Evolutionary conservation across 2,113 vertebrate species (phyloP).

Genomic region (Crypturellus undulatus): DNA sequence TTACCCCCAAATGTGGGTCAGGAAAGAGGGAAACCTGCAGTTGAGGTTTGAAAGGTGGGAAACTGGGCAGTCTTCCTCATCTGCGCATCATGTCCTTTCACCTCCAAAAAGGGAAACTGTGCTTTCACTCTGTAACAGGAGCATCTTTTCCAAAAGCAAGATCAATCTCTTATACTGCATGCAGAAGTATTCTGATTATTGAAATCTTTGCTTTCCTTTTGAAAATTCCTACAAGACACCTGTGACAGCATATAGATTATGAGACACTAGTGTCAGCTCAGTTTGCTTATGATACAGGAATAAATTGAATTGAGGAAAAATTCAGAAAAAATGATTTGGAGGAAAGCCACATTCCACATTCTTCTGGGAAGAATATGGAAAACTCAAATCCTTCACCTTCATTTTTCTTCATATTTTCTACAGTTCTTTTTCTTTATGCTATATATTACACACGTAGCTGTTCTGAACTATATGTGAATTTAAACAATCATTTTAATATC

Average conservation of each 20-base stretch:
- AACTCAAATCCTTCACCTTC: not conserved
- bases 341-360: not conserved
- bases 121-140: not conserved
- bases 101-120: not conserved
- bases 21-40: not conserved
- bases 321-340: not conserved
- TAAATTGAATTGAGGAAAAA: not conserved
- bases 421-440: not conserved
- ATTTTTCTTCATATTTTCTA: not conserved
- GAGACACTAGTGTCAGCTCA: not conserved
- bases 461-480: not conserved
- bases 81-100: not conserved
- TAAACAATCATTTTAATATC: not conserved
- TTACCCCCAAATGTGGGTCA: not conserved
- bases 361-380: not conserved
- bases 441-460: not conserved
- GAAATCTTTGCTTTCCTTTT: not conserved
- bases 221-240: not conserved
- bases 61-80: not conserved
- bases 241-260: not conserved
- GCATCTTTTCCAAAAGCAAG: not conserved
- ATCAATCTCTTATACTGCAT: accelerated
- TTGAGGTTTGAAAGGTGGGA: not conserved
- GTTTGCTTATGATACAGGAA: not conserved
- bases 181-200: not conserved